phyloP scores from a whole-genome alignment of 2,888 invertebrate species.

The Agrotis segetum region DNA sequence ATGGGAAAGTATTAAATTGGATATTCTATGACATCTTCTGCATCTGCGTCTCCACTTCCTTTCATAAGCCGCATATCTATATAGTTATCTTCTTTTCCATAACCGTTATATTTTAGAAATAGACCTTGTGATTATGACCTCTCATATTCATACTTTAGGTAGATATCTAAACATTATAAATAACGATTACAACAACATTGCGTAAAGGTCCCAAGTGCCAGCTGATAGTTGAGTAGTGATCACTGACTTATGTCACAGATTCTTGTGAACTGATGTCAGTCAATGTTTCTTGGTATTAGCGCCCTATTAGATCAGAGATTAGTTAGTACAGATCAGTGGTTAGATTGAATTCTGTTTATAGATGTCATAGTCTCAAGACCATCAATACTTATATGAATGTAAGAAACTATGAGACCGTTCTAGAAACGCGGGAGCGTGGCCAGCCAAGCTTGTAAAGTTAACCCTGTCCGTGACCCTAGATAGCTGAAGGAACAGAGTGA shows the following conservation, averaged over 20 bases:
- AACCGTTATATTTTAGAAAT: too few species aligned
- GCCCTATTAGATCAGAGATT: constrained; percentile 62
- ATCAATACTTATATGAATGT: neutral
- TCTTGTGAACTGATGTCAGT: constrained; percentile 78
- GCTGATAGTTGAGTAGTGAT: constrained; percentile 10
- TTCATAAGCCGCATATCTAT: too few species aligned
- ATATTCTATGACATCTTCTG: too few species aligned
- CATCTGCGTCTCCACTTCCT: too few species aligned
- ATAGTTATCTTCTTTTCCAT: too few species aligned
- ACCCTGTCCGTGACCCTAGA: too few species aligned
- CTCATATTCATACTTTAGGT: neutral
- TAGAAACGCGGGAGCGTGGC: too few species aligned
- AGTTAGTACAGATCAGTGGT: constrained; percentile 19
- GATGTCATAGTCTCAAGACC: neutral
- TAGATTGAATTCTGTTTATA: constrained; percentile 23
- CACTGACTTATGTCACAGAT: constrained; percentile 64
- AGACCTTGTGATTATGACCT: neutral
- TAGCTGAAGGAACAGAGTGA: too few species aligned
- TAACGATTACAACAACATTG: constrained; percentile 13
- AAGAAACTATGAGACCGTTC: neutral
- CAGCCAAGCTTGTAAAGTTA: too few species aligned
- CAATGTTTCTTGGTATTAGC: constrained; percentile 70
- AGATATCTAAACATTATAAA: constrained; percentile 1
- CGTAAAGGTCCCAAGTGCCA: constrained; percentile 12
- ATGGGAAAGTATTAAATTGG: too few species aligned